A percentile compares a stretch with the other conserved stretches of the same genome.
These are phyloP conservation scores for Diceros bicornis DNA, from an alignment of 2,797 vertebrate species.

Conservation along the genomic window DNA sequence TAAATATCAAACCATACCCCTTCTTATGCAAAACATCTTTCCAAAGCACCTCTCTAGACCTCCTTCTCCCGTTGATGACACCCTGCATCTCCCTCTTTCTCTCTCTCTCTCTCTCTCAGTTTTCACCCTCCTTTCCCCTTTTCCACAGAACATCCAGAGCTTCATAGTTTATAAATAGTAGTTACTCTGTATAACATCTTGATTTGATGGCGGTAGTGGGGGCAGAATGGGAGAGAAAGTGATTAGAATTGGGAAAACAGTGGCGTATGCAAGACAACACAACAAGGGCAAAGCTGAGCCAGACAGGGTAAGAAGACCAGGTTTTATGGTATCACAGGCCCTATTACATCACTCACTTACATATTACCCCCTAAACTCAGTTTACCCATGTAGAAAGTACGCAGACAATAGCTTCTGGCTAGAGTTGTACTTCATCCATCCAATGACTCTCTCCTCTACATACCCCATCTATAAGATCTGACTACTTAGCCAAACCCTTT, in stretches of 20 bases:
- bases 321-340: not conserved
- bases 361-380: not conserved
- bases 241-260: constrained; percentile 14
- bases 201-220: not conserved
- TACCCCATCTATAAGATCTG: not conserved
- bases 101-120: not conserved
- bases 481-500: not conserved
- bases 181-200: constrained; percentile 27
- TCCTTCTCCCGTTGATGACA: not conserved
- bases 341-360: not conserved
- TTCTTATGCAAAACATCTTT: constrained; percentile 11
- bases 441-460: not conserved
- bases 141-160: not conserved
- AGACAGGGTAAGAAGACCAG: not conserved
- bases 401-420: not conserved
- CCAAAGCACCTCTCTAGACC: not conserved
- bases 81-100: not conserved
- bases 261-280: not conserved
- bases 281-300: constrained; percentile 5
- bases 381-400: not conserved
- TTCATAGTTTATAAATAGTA: constrained; percentile 17
- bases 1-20: not conserved
- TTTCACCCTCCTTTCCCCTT: not conserved
- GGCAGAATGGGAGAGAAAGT: not conserved
- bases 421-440: not conserved